Evolutionary conservation across 2,797 vertebrate genomes (phyloP), one percentile per base, ranked within the genome.

Genomic region (Chelon auratus): DNA sequence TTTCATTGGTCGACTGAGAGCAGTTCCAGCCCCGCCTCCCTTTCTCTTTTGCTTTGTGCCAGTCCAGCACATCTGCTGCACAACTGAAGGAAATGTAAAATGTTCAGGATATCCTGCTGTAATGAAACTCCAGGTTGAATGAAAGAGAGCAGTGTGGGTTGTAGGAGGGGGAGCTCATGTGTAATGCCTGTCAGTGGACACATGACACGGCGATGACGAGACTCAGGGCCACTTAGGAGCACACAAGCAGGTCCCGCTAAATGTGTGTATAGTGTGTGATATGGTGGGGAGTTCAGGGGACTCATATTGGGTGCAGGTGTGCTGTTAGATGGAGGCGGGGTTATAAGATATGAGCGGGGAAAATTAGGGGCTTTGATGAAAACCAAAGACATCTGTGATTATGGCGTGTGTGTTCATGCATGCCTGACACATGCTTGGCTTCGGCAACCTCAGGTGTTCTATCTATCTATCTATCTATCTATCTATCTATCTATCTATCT

Each of bases 41-140:
- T 66, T 42, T 55, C 62, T 68, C 62, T 78, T 78, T 86, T 15
- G 14, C 74, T 79, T 76, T 87, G 75, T 83, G 77, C 83, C 72
- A 68, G 71, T 77, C 53, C 14, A 71, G 65, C 86, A 94, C 91
- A 94, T 92, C 91, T 94, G 94, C 84, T 59, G 78, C 88, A 82
- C 90, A 91, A 93, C 85, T 89, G 91, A 91, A 77, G 89, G 89
- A 91, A 91, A 86, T 81, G 86, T 92, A 90, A 92, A 91, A 90
- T 84, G 83, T 88, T 87, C 88, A 91, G 93, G 93, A 94, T 91
- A 92, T 95, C 94, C 93, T 91, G 92, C 81, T 72, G 78, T 81
- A 90, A 88, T 90, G 88, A 91, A 90, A 88, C 78, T 81, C 79
- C 80, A 90, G 80, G 79, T 85, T 87, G 78, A 87, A 83, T 85